Percentiles rank a stretch among this genome's conserved stretches.
Conservation (phyloP, 2,797 vertebrate species). For the Arremon aurantiirostris region DNA sequence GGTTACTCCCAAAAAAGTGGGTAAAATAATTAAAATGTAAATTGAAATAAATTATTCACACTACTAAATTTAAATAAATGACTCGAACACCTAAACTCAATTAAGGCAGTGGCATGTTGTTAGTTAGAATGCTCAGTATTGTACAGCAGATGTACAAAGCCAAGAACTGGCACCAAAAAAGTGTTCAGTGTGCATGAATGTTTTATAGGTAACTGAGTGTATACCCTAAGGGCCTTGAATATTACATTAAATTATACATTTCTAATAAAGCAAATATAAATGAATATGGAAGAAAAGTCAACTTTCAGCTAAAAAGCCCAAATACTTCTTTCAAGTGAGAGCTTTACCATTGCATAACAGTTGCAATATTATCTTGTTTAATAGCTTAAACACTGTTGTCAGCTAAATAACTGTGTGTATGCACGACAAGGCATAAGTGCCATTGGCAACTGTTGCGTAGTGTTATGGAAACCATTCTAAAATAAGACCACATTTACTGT, state of each 20-base stretch:
- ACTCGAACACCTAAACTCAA: conserved; percentile 27
- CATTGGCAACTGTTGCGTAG: conserved; percentile 36
- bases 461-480: conserved; percentile 61
- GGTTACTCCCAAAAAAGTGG: conserved; percentile 60
- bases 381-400: conserved; percentile 48
- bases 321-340: not conserved
- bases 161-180: conserved; percentile 17
- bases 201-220: conserved; percentile 56
- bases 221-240: conserved; percentile 42
- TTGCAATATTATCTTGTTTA: conserved; percentile 23
- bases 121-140: conserved; percentile 37
- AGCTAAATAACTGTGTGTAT: conserved; percentile 7
- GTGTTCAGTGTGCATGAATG: conserved; percentile 39
- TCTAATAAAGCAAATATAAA: conserved; percentile 67
- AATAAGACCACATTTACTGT: conserved; percentile 48
- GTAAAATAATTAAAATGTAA: conserved; percentile 73
- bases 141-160: conserved; percentile 40
- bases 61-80: conserved; percentile 32
- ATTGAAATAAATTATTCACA: conserved; percentile 58
- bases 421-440: not conserved
- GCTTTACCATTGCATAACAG: not conserved
- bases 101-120: conserved; percentile 16
- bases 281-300: conserved; percentile 44
- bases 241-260: conserved; percentile 67
- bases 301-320: conserved; percentile 30